Evolutionary conservation across 92 coral and sea anemone species (phyloP).

Genomic region (Meandrina meandrites): DNA sequence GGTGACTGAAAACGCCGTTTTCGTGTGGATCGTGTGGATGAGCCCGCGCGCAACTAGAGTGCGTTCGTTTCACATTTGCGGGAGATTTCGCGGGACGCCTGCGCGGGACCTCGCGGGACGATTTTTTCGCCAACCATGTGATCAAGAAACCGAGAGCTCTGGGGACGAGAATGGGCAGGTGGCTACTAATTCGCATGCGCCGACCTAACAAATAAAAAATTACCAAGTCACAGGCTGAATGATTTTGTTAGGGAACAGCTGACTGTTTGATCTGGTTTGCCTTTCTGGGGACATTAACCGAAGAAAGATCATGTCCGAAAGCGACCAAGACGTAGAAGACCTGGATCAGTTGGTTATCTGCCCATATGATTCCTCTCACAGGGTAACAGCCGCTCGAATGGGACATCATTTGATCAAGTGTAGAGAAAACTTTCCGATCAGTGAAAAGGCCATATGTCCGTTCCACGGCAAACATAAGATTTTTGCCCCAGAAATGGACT

Average conservation of each 20-base stretch:
- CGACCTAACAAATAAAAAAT: conserved; percentile 77
- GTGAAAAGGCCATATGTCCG: conserved; percentile 88
- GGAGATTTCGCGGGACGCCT: no score
- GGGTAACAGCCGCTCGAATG: conserved; percentile 69
- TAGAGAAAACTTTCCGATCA: conserved; percentile 69
- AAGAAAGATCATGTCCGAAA: conserved; percentile 83
- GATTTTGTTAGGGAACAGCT: conserved; percentile 96
- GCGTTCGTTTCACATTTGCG: no score
- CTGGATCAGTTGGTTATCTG: conserved; percentile 72
- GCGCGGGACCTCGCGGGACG: no score
- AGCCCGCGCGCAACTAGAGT: no score
- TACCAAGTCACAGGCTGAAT: conserved; percentile 88
- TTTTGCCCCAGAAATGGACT: conserved; percentile 82
- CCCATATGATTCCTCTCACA: conserved; percentile 83
- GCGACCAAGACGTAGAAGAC: conserved; percentile 77
- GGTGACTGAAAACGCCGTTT: no score
- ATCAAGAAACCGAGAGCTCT: not conserved
- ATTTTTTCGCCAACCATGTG: no score
- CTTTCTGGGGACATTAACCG: conserved; percentile 77
- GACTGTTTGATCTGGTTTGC: conserved; percentile 69
- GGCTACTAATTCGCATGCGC: conserved; percentile 84
- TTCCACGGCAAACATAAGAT: conserved; percentile 79
- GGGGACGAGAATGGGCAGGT: conserved; percentile 62
- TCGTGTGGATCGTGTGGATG: no score
- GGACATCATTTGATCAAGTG: conserved; percentile 85